Percentiles rank a stretch among this genome's conserved stretches.
Evolutionary conservation across 2,113 vertebrate species (phyloP).

Genomic region (Poecilia latipinna): DNA sequence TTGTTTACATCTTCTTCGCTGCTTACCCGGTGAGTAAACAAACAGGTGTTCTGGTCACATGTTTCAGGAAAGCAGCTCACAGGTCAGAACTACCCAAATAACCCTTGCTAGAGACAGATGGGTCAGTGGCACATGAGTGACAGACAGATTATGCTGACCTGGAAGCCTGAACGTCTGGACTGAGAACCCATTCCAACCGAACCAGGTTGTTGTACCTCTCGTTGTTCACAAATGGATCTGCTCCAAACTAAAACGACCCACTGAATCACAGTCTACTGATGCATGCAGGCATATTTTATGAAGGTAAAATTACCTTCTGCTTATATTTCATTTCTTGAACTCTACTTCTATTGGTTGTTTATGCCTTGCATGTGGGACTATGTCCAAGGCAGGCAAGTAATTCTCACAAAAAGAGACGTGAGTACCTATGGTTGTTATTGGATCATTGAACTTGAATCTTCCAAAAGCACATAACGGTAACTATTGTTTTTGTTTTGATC

Average conservation of each 20-base stretch:
- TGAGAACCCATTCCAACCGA: neutral
- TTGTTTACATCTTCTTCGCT: neutral
- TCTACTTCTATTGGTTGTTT: neutral
- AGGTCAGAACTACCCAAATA: neutral
- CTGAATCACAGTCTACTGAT: neutral
- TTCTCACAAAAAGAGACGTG: neutral
- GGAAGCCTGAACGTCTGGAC: neutral
- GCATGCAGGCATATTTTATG: neutral
- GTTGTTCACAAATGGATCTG: too few relatives aligned
- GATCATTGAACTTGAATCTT: neutral
- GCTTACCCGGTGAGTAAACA: neutral
- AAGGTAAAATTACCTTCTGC: neutral
- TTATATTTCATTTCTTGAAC: neutral
- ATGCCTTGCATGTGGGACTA: neutral
- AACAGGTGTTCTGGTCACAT: neutral
- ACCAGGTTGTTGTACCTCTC: neutral
- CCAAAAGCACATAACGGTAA: neutral
- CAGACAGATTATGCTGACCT: neutral
- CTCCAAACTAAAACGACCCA: neutral
- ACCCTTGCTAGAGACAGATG: neutral
- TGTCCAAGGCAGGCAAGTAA: neutral
- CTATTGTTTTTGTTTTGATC: neutral
- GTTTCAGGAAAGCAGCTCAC: neutral
- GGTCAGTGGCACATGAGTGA: neutral
- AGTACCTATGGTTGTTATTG: neutral